These are phyloP conservation scores for Macquaria australasica DNA, from an alignment of 2,113 vertebrate species.

Conservation along the genomic window DNA sequence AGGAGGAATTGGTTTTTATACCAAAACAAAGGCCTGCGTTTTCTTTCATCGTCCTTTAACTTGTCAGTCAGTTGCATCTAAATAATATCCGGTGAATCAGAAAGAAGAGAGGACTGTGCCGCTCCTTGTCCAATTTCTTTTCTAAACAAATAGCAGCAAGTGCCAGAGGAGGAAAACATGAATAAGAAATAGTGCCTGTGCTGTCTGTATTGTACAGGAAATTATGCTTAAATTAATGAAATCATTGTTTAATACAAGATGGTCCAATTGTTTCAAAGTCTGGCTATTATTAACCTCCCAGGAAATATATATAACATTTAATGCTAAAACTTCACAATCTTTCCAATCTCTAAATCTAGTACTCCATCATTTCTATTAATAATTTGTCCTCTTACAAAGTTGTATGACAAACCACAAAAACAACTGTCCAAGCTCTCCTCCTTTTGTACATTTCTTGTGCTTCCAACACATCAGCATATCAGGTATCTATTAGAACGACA, in stretches of 20 bases:
- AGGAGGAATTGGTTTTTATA: slow-evolving; percentile 35
- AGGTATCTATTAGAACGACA: slow-evolving; percentile 41
- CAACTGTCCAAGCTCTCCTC: neutral
- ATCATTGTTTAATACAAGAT: neutral
- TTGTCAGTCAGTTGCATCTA: neutral
- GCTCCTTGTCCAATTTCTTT: neutral
- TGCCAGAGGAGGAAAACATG: neutral
- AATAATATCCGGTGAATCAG: slow-evolving; percentile 24
- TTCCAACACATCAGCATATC: slow-evolving; percentile 20
- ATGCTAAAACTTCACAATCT: neutral
- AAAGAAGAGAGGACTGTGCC: neutral
- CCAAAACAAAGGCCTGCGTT: slow-evolving; percentile 47
- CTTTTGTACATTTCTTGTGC: neutral
- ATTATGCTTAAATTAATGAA: neutral
- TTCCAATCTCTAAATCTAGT: neutral
- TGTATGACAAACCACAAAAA: neutral
- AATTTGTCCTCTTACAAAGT: neutral
- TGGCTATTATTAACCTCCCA: neutral
- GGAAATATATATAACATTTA: neutral
- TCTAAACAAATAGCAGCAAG: neutral
- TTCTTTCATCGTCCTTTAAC: slow-evolving; percentile 56
- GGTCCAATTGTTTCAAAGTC: neutral
- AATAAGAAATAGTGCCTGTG: neutral
- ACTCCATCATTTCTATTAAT: neutral
- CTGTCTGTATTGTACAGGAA: neutral